phyloP scores from a whole-genome alignment of 2,113 vertebrate genomes.

The Rhabdornis inornatus region DNA sequence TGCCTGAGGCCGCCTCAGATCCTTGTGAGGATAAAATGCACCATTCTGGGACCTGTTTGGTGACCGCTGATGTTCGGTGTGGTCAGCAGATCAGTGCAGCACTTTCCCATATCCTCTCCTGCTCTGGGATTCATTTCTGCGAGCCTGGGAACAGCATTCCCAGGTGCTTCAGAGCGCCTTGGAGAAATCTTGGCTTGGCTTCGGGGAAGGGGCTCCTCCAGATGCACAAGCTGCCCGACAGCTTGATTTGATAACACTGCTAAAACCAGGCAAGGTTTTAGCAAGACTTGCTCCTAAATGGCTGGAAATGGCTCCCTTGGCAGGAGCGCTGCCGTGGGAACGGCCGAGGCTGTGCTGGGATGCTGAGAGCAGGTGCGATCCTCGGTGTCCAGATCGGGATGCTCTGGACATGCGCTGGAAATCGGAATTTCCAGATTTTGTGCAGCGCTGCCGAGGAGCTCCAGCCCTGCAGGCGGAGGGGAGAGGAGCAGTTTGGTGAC shows the following conservation, averaged over 20 bases:
- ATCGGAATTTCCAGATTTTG: accelerated
- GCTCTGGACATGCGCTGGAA: accelerated
- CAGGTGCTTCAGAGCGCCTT: accelerated
- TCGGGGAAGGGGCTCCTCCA: accelerated
- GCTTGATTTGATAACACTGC: background rate
- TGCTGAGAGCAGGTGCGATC: accelerated
- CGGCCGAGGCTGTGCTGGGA: accelerated
- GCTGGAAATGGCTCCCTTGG: accelerated
- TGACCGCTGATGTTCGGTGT: accelerated
- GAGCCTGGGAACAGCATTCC: background rate
- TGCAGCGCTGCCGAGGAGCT: background rate
- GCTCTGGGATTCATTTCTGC: background rate
- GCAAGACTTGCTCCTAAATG: accelerated
- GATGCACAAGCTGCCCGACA: accelerated
- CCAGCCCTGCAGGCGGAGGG: accelerated
- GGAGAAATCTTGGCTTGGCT: background rate
- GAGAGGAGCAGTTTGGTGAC: accelerated
- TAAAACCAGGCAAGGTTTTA: accelerated
- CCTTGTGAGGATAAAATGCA: background rate
- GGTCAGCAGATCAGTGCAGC: background rate
- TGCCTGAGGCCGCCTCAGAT: background rate
- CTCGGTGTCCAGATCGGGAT: accelerated
- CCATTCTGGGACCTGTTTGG: accelerated
- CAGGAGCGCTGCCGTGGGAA: accelerated
- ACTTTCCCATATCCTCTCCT: background rate